Evolutionary conservation across 1,140 invertebrate species (phyloP).

Genomic region (Macrotrachela quadricornifera): DNA sequence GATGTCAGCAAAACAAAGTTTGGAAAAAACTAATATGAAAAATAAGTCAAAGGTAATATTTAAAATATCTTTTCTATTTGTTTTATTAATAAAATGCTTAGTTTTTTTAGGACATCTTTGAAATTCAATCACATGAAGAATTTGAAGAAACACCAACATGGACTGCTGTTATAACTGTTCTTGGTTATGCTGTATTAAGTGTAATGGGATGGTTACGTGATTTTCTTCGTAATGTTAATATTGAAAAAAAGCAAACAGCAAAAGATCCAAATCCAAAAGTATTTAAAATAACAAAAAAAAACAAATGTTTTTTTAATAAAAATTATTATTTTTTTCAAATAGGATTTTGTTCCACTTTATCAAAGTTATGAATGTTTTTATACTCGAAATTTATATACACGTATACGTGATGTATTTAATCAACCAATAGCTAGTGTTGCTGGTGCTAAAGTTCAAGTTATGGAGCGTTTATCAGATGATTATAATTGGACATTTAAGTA

Average conservation of each 20-base stretch:
- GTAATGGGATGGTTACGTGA: background rate
- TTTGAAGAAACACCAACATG: too few species aligned
- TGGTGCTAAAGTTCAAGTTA: conserved; percentile 58
- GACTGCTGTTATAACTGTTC: background rate
- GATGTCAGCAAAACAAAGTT: too few species aligned
- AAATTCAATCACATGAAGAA: too few species aligned
- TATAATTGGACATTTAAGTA: conserved; percentile 39
- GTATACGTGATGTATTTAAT: conserved; percentile 78
- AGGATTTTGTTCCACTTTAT: conserved; percentile 69
- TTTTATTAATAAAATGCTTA: too few species aligned
- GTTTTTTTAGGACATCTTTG: too few species aligned
- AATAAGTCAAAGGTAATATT: too few species aligned
- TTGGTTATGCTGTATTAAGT: background rate
- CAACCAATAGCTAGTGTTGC: conserved; percentile 72
- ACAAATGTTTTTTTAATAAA: background rate
- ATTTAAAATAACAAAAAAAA: background rate
- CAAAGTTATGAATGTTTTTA: conserved; percentile 82
- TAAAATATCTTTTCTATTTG: too few species aligned
- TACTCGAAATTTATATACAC: conserved; percentile 67
- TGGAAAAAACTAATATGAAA: too few species aligned
- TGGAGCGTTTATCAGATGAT: conserved; percentile 59
- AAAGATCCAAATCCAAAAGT: background rate
- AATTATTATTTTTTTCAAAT: conserved; percentile 20
- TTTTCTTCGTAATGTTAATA: background rate
- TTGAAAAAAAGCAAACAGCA: background rate